Percentiles rank a stretch among this genome's conserved stretches.
Conservation (phyloP, 1,140 invertebrate genomes). For the Triops longicaudatus region DNA sequence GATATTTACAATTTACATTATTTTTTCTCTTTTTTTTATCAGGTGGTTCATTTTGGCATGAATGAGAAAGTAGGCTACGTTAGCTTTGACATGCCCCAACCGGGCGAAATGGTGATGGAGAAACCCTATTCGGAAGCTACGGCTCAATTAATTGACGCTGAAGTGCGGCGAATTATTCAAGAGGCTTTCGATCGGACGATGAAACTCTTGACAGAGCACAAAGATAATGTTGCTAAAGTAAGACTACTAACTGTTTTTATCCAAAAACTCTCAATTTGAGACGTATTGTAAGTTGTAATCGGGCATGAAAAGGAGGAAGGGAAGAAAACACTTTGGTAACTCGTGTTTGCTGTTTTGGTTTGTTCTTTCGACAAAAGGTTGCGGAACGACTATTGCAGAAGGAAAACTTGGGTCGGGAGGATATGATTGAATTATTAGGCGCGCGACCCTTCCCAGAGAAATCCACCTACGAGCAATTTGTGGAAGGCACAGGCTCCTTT, state of each 20-base stretch:
- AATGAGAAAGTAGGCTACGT: constrained; percentile 94
- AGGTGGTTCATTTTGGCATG: constrained; percentile 92
- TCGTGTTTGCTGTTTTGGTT: background rate
- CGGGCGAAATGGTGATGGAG: constrained; percentile 84
- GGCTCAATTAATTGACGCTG: constrained; percentile 89
- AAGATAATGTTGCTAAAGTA: constrained; percentile 79
- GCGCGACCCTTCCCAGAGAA: constrained; percentile 94
- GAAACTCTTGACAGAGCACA: constrained; percentile 72
- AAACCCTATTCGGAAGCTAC: constrained; percentile 99
- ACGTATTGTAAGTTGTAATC: constrained; percentile 17
- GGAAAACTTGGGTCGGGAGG: constrained; percentile 90
- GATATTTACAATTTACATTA: background rate
- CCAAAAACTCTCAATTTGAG: background rate
- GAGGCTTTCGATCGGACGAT: constrained; percentile 71
- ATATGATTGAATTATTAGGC: constrained; percentile 96
- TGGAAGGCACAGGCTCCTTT: constrained; percentile 95
- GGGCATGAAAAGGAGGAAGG: background rate
- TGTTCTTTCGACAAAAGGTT: constrained; percentile 51
- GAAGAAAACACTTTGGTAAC: constrained; percentile 4
- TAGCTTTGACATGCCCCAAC: constrained; percentile 88
- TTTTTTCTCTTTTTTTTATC: constrained; percentile 29
- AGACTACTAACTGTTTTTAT: constrained; percentile 18
- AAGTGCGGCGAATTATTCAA: constrained; percentile 79
- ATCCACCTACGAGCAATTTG: constrained; percentile 98
- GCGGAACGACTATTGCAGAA: constrained; percentile 86